Percentiles rank a stretch among this genome's conserved stretches.
phyloP scores from a whole-genome alignment of 2,113 vertebrate genomes.

The Hyperopisus bebe region DNA sequence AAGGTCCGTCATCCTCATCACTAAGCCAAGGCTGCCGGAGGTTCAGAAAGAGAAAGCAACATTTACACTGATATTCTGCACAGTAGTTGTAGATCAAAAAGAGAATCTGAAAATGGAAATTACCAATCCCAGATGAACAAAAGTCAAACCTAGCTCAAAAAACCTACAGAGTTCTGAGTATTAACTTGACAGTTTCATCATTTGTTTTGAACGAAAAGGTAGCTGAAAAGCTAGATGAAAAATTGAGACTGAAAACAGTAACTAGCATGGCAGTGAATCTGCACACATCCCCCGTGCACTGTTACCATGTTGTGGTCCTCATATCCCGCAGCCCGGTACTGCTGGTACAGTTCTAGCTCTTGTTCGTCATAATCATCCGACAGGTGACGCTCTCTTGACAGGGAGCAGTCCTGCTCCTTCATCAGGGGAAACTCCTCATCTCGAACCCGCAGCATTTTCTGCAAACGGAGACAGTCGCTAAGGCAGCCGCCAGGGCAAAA shows the following conservation, averaged over 20 bases:
- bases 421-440: slow-evolving; percentile 67
- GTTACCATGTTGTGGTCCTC: slow-evolving; percentile 63
- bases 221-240: not conserved
- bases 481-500: not conserved
- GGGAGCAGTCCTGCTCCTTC: slow-evolving; percentile 70
- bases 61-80: not conserved
- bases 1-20: slow-evolving; percentile 72
- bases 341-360: slow-evolving; percentile 76
- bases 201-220: not conserved
- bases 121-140: not conserved
- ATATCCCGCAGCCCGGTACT: slow-evolving; percentile 70
- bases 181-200: not conserved
- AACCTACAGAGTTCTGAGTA: not conserved
- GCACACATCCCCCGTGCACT: not conserved
- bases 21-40: slow-evolving; percentile 71
- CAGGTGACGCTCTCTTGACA: slow-evolving; percentile 66
- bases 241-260: not conserved
- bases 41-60: not conserved
- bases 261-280: not conserved
- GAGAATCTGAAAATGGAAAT: not conserved
- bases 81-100: not conserved
- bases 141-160: not conserved
- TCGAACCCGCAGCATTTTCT: slow-evolving; percentile 84
- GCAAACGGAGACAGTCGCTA: slow-evolving; percentile 6
- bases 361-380: slow-evolving; percentile 77